Base-by-base conservation (phyloP, 2,888 invertebrate species). In the Athetis lepigone region DNA sequence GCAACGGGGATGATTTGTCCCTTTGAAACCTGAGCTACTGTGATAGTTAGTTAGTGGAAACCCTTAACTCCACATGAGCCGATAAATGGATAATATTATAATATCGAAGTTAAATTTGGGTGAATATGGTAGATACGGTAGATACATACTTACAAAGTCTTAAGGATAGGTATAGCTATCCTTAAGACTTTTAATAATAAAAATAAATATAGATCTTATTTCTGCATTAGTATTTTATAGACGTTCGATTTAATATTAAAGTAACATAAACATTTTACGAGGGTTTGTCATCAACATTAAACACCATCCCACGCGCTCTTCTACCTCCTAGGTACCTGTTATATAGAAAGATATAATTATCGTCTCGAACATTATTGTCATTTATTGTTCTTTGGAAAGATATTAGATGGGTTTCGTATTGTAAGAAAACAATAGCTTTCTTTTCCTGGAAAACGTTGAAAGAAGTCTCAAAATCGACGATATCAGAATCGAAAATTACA, bases 21-120 rank as follows among this genome's bases (percentile, higher is more conserved):
- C 67, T 59, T 67, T 70, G 73, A 49, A 60, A 70, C 7, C n/a
- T 1, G 58, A 73, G 40, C 43, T 42, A 13, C 51, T 58, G 45
- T 42, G 54, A 55, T 9, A 13, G 23, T 13, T 40, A 23, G 16
- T 21, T n/a, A 27, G 19, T 21, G 3, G 23, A 42, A 33, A 33
- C 42, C 25, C 2, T 58, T 46, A 13, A 36, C 29, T n/a, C 5
- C 21, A 51, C 36, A 23, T 40, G 19, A 56, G 16, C 5, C 21
- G 39, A 36, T 36, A 52, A 25, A 16, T 43, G 8, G 45, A 54
- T 65, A 65, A 55, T 21, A 37, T 54, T 25, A 33, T 33, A 33
- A 13, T 13, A 33, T 65, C 27, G 18, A 25, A 8, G 4, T 11
- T 42, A 19, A 27, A 29, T 64, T 63, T 57, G 50, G 13, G 19